Evolutionary conservation across 2,888 invertebrate species (phyloP).

Genomic region (Nebria salina): DNA sequence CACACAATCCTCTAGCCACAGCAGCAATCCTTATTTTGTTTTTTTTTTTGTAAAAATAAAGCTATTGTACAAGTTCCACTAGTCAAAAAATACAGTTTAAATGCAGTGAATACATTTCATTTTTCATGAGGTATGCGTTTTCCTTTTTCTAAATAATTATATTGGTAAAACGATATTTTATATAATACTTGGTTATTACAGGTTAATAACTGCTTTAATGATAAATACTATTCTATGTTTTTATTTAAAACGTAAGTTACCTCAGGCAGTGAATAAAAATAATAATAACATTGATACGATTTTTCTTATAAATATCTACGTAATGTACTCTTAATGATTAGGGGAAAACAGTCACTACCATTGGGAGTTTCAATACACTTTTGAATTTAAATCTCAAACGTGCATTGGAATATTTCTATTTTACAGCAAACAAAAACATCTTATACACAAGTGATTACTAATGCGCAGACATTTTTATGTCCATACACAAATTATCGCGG

Average conservation of each 20-base stretch:
- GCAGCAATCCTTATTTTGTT: slow-evolving; percentile 42
- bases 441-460: too few species aligned
- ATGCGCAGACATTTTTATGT: too few species aligned
- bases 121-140: slow-evolving; percentile 30
- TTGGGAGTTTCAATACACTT: too few species aligned
- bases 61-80: slow-evolving; percentile 55
- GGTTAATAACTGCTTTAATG: slow-evolving; percentile 41
- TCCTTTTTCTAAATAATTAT: slow-evolving; percentile 10
- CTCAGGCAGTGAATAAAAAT: slow-evolving; percentile 46
- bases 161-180: neutral
- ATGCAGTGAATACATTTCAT: slow-evolving; percentile 31
- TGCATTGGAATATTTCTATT: too few species aligned
- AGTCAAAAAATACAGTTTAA: slow-evolving; percentile 50
- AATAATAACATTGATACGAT: slow-evolving; percentile 29
- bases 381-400: too few species aligned
- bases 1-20: slow-evolving; percentile 37
- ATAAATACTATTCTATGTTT: slow-evolving; percentile 23
- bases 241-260: slow-evolving; percentile 46
- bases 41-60: slow-evolving; percentile 49
- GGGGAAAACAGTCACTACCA: neutral
- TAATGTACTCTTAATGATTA: neutral
- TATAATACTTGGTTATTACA: slow-evolving; percentile 28
- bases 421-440: too few species aligned
- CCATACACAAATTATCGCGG: too few species aligned
- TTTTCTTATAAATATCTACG: neutral